phyloP scores from a whole-genome alignment of 2,797 vertebrate species.

The Sebastes cheni region DNA sequence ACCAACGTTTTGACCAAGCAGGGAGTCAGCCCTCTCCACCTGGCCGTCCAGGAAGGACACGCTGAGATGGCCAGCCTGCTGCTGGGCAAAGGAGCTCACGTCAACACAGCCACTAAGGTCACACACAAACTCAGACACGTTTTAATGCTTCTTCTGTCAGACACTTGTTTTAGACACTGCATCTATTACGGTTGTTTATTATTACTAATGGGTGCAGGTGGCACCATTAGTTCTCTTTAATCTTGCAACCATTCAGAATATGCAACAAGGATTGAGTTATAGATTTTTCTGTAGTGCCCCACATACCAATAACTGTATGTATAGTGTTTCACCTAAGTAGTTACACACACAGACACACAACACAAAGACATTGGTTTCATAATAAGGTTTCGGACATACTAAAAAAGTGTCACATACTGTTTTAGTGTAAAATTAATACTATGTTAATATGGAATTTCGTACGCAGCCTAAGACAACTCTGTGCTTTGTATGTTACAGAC shows the following conservation, averaged over 20 bases:
- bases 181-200: background rate
- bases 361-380: background rate
- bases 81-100: constrained; percentile 90
- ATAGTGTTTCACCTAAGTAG: background rate
- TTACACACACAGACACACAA: constrained; percentile 71
- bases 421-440: too few relatives aligned
- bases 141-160: background rate
- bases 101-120: constrained; percentile 93
- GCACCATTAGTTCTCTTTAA: background rate
- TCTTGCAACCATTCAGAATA: background rate
- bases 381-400: background rate
- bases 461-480: background rate
- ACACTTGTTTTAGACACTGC: background rate
- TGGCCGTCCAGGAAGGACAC: constrained; percentile 97
- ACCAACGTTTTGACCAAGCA: constrained; percentile 94
- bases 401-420: too few relatives aligned
- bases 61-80: constrained; percentile 92
- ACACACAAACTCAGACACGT: constrained; percentile 61
- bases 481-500: constrained; percentile 78
- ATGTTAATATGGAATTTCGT: background rate
- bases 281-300: background rate
- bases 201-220: too few relatives aligned
- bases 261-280: background rate
- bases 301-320: background rate
- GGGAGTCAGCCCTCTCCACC: constrained; percentile 94